Percentiles rank a stretch among this genome's conserved stretches.
Evolutionary conservation across 2,113 vertebrate species (phyloP).

Genomic region (Cinclus cinclus): DNA sequence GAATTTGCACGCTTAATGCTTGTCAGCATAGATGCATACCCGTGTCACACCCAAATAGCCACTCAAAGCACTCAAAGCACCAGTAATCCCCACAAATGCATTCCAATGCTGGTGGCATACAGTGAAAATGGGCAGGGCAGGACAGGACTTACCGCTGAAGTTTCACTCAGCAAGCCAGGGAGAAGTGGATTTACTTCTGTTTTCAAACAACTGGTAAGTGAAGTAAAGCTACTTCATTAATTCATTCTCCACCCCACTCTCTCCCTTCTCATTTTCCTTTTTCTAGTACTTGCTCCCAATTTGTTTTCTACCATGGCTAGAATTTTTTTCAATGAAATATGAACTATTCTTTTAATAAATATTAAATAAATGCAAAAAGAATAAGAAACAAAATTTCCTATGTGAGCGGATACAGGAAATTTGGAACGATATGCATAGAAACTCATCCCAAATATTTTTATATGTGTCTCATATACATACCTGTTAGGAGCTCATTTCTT

Average conservation of each 20-base stretch:
- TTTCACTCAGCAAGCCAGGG: neutral
- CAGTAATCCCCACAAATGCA: neutral
- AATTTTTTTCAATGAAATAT: neutral
- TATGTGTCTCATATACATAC: neutral
- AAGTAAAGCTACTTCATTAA: neutral
- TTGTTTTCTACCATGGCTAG: neutral
- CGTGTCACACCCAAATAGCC: neutral
- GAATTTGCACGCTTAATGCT: neutral
- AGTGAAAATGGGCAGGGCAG: neutral
- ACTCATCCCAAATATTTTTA: neutral
- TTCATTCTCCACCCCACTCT: neutral
- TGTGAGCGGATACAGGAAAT: neutral
- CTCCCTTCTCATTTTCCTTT: neutral
- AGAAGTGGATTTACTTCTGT: neutral
- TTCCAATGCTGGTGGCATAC: neutral
- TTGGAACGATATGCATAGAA: neutral
- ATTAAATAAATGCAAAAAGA: neutral
- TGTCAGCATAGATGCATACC: neutral
- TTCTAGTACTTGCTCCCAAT: neutral
- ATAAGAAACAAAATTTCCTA: neutral
- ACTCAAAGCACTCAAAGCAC: neutral
- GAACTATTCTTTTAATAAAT: neutral
- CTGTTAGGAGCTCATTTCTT: neutral
- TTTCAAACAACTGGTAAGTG: neutral
- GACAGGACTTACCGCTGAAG: neutral